A percentile compares a stretch with the other conserved stretches of the same genome.
phyloP scores from a whole-genome alignment of 1,140 invertebrate genomes.

The Stegodyphus dumicola region DNA sequence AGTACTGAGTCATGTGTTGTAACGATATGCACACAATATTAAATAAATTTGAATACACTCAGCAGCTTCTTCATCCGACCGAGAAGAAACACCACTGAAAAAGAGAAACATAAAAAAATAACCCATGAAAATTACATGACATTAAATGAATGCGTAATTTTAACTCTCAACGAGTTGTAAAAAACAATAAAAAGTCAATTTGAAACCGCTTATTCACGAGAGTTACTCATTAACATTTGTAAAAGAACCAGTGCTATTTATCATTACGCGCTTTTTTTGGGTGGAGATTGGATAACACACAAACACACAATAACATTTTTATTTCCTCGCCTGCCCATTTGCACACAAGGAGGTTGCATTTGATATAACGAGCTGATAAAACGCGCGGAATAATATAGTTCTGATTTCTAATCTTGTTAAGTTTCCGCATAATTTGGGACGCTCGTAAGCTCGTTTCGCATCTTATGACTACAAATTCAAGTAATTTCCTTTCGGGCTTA shows the following conservation, averaged over 20 bases:
- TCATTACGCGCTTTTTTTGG: slow-evolving; percentile 8
- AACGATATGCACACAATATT: not conserved
- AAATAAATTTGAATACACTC: not conserved
- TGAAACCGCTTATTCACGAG: slow-evolving; percentile 31
- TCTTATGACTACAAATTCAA: slow-evolving; percentile 61
- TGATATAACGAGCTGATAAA: slow-evolving; percentile 37
- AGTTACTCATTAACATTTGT: slow-evolving; percentile 55
- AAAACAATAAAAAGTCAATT: not conserved
- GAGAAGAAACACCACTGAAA: too few species aligned
- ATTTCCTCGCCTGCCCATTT: slow-evolving; percentile 18
- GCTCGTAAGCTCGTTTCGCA: slow-evolving; percentile 44
- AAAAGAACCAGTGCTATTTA: slow-evolving; percentile 34
- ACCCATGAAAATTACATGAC: slow-evolving; percentile 1
- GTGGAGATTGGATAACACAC: slow-evolving; percentile 22
- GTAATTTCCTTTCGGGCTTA: slow-evolving; percentile 59
- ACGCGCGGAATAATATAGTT: slow-evolving; percentile 6
- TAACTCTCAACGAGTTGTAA: not conserved
- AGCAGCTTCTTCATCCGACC: not conserved
- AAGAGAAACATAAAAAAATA: not conserved
- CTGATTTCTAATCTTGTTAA: slow-evolving; percentile 59
- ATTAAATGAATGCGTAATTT: not conserved
- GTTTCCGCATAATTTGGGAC: slow-evolving; percentile 54
- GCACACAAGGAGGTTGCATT: slow-evolving; percentile 23
- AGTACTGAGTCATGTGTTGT: too few species aligned
- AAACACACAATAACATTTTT: slow-evolving; percentile 48